Evolutionary conservation across 2,888 invertebrate genomes (phyloP), one percentile per base, ranked within the genome.

Genomic region (Glaucopsyche alexis): DNA sequence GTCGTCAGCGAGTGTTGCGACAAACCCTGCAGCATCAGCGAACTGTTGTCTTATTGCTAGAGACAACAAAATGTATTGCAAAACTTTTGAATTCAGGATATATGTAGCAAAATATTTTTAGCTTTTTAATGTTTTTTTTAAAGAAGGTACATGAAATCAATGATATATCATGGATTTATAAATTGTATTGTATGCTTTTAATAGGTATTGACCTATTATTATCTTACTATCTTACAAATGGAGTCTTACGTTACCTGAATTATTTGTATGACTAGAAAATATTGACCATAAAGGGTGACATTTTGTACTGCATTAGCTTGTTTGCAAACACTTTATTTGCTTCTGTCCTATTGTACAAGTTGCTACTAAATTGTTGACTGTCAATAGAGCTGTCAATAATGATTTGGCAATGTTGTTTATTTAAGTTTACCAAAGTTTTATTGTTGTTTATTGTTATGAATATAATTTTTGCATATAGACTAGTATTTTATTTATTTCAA

Each of bases 1-100:
- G 78, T 87, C 9, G 85, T 86, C 74, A 83, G 75, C 75, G 88
- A 88, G 73, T 88, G 88, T 78, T 88, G 88, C 60, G 85, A 86
- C 7, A 88, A 87, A 42, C 78, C 87, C 0, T 88, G 88, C 79
- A 84, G 81, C 40, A 72, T 85, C 60, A 78, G 75, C 69, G 86
- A 87, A 76, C 14, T 89, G 2, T 74, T 84, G 60, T 78, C 81
- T 4, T 89, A 88, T 75, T 89, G 89, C 76, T 86, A 80, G 75
- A 45, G 13, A 13, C 69, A 0, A 29, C 69, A 69, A 45, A 29
- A 29, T 29, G 2, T 4, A 29, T 29, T 29, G 29, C 29, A 29
- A 29, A 29, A 2, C 4, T 2, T 29, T 29, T 29, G 29, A 29
- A 29, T 29, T 29, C 2, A 29, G 29, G 2, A 29, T 29, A 29